Evolutionary conservation across 2,888 invertebrate species (phyloP).

Genomic region (Campaea margaritaria): DNA sequence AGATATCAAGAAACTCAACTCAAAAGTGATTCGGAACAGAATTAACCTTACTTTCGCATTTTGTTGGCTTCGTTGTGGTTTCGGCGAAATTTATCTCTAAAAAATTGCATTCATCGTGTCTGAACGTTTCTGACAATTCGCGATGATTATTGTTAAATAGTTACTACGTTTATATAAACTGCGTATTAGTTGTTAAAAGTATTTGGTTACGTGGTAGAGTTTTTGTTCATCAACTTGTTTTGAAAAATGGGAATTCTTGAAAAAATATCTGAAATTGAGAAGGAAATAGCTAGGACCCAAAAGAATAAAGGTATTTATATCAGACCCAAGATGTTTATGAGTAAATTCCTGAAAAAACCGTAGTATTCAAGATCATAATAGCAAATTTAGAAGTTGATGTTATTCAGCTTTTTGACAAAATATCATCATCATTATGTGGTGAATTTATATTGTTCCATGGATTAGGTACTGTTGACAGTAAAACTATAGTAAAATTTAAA

Average conservation of each 20-base stretch:
- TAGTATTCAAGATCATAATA: too few species aligned
- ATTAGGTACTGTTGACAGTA: not conserved
- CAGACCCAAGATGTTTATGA: not conserved
- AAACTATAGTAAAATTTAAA: too few species aligned
- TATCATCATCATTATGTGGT: too few species aligned
- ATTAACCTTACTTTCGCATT: slow-evolving; percentile 43
- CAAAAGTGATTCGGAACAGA: slow-evolving; percentile 34
- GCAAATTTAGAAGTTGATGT: too few species aligned
- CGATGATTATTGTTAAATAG: slow-evolving; percentile 16
- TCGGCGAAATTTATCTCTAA: slow-evolving; percentile 30
- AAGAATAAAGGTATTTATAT: slow-evolving; percentile 96
- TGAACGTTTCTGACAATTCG: not conserved
- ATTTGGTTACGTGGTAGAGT: slow-evolving; percentile 53
- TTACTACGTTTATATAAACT: not conserved
- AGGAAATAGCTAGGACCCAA: slow-evolving; percentile 98
- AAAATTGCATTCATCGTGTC: not conserved
- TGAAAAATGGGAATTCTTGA: slow-evolving; percentile 97
- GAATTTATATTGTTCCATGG: not conserved
- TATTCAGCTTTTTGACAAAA: too few species aligned
- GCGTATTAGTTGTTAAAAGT: slow-evolving; percentile 7
- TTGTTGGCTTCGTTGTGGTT: slow-evolving; percentile 1
- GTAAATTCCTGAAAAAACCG: too few species aligned
- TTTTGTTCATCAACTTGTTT: slow-evolving; percentile 26
- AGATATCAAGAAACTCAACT: not conserved
- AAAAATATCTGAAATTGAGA: slow-evolving; percentile 99